phyloP scores from a whole-genome alignment of 2,888 invertebrate species.

The Metacarcinus magister region DNA sequence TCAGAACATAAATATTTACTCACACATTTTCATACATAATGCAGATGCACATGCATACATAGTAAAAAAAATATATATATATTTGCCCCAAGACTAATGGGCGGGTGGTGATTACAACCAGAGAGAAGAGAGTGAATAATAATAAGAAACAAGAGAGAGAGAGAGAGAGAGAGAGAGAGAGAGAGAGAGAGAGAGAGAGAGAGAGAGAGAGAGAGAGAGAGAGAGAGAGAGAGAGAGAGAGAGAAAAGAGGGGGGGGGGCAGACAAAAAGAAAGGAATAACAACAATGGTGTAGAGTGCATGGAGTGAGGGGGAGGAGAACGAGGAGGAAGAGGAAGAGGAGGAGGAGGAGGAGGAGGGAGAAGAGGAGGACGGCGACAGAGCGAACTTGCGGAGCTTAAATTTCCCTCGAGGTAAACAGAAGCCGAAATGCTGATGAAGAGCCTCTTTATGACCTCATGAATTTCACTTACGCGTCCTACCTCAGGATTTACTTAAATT shows the following conservation, averaged over 20 bases:
- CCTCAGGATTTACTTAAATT: conserved; percentile 48
- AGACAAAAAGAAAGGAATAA: background rate
- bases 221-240: too few relatives aligned
- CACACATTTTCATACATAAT: conserved; percentile 20
- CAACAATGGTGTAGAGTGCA: background rate
- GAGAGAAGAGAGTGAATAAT: background rate
- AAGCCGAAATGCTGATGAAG: conserved; percentile 48
- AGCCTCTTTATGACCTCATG: conserved; percentile 44
- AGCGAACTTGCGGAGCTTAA: background rate
- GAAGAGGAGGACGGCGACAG: background rate
- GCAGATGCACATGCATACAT: background rate
- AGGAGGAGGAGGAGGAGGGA: background rate
- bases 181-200: too few relatives aligned
- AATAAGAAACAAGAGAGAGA: too few relatives aligned
- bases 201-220: too few relatives aligned
- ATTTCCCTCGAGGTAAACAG: conserved; percentile 36
- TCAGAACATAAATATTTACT: background rate
- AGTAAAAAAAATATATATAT: background rate
- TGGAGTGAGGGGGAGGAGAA: background rate
- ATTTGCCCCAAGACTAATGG: background rate
- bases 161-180: too few relatives aligned
- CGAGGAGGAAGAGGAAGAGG: background rate
- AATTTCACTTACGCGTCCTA: conserved; percentile 41
- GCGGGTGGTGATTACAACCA: background rate
- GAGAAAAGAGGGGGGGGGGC: too few relatives aligned